These are phyloP conservation scores for Rhagologus leucostigma DNA, from an alignment of 2,113 vertebrate genomes.

Conservation along the genomic window DNA sequence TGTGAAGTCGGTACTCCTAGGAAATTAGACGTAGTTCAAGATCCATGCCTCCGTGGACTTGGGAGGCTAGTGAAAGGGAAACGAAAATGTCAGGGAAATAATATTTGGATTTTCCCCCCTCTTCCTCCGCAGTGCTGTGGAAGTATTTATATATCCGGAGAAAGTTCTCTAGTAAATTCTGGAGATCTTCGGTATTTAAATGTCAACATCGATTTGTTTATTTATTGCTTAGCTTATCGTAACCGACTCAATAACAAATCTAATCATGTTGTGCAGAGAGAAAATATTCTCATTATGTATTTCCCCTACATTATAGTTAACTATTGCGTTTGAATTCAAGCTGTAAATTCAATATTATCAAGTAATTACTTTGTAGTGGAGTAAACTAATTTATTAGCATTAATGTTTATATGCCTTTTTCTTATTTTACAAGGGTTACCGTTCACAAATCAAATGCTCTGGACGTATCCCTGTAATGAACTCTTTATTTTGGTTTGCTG, in stretches of 20 bases:
- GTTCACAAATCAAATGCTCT: slow-evolving; percentile 75
- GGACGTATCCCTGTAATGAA: slow-evolving; percentile 75
- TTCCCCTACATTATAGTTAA: slow-evolving; percentile 68
- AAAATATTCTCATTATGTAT: slow-evolving; percentile 74
- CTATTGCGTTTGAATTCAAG: slow-evolving; percentile 65
- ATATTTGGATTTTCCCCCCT: slow-evolving; percentile 29
- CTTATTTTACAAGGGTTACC: slow-evolving; percentile 68
- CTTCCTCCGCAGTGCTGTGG: slow-evolving; percentile 36
- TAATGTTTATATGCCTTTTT: slow-evolving; percentile 75
- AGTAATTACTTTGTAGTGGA: slow-evolving; percentile 76
- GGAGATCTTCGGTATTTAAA: slow-evolving; percentile 78
- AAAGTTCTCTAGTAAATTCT: slow-evolving; percentile 75
- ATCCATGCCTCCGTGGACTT: slow-evolving; percentile 19
- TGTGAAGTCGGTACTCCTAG: neutral
- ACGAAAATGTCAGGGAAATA: slow-evolving; percentile 31
- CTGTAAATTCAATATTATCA: slow-evolving; percentile 78
- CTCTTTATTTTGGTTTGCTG: slow-evolving; percentile 73
- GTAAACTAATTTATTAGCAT: slow-evolving; percentile 81
- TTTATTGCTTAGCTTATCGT: slow-evolving; percentile 79
- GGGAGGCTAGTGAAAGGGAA: slow-evolving; percentile 18
- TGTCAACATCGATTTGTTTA: slow-evolving; percentile 81
- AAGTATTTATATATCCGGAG: slow-evolving; percentile 72
- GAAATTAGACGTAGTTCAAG: neutral
- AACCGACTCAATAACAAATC: slow-evolving; percentile 79
- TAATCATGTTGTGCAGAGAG: slow-evolving; percentile 70